Evolutionary conservation across 2,888 invertebrate species (phyloP), one percentile per base, ranked within the genome.

Genomic region (Crepidodera aurea): DNA sequence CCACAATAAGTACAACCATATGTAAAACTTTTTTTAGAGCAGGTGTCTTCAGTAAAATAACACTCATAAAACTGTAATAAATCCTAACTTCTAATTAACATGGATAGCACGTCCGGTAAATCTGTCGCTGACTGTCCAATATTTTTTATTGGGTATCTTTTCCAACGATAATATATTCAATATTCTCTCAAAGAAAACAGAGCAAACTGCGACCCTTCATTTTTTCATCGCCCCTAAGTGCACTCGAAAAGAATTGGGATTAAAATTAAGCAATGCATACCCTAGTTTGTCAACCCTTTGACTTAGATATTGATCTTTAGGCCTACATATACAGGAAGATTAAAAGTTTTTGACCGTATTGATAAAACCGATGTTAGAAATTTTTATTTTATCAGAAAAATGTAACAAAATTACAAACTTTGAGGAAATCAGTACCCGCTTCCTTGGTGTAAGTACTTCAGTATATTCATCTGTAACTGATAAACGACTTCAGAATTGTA

Each of bases 251-350:
- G 57, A 57, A 64, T 53, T 51, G 53, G 44, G 42, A 57, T 64
- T 60, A 54, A 61, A 64, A 64, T 61, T 61, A 61, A 42, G 50
- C 40, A 53, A 37, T 58, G 60, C 54, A 57, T 54, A 61, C 64
- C 64, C 58, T 19, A 58, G 57, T 60, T 60, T 64, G 57, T 64
- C 60, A 61, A 64, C 64, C 64, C 64, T 64, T 64, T 64, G 60
- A 60, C 57, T 61, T 54, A 61, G 57, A 61, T 63, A 63, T 63
- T 44, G 63, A 63, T 63, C 59, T 59, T 25, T 59, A 59, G 59
- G 27, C 63, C 59, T 59, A 63, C 44, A 63, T 63, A 59, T 59
- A 63, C 50, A 55, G 34, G 60, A 46, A 0, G 34, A 46, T 39
- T 1, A 4, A 48, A 53, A 48, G 5, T 2, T 44, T 44, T n/a